Base-by-base conservation (phyloP, 1,140 invertebrate genomes). In the Macrobrachium nipponense region DNA sequence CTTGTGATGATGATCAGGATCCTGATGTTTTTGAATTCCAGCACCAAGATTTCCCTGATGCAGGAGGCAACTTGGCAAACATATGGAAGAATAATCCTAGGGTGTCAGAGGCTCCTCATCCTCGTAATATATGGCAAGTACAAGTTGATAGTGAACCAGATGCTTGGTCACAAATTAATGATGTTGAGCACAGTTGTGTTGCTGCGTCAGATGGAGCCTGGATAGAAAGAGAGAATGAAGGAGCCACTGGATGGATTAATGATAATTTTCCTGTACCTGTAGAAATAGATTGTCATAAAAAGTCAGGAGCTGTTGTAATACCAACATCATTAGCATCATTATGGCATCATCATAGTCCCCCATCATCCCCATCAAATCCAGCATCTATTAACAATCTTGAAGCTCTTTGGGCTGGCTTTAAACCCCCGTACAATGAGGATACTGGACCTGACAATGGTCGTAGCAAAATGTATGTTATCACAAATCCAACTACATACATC, bases 11-110 rank as follows among this genome's bases (percentile, higher is more conserved):
- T 6, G 83, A 82, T 51, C 68, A 88, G 64, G 86, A 87, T 36
- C 82, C 75, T 61, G 88, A 87, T 75, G 80, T 88, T 4, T 88
- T 88, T 83, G 77, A 72, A 62, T 87, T 88, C 23, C 84, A 88
- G 58, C 73, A 82, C 15, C 78, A 87, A 70, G 88, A 88, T 59
- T 73, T 82, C 20, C 84, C 84, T n/a, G 84, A 86, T 58, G 79
- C 51, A 51, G 51, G 64, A 51, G 73, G 23, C 18, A 86, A 70
- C 14, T 62, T 86, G 78, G 77, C 84, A 80, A 80, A 43, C 51
- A 80, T 86, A 60, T 86, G 84, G 84, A 86, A 80, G 59, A 79
- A 66, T 73, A 61, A 51, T n/a, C 14, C 20, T 11, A 51, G 51
- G 4, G 4, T n/a, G 8, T 43, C 68, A 44, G 78, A 80, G 12